Evolutionary conservation across 2,888 invertebrate genomes (phyloP).

Genomic region (Lamellibrachia satsuma): DNA sequence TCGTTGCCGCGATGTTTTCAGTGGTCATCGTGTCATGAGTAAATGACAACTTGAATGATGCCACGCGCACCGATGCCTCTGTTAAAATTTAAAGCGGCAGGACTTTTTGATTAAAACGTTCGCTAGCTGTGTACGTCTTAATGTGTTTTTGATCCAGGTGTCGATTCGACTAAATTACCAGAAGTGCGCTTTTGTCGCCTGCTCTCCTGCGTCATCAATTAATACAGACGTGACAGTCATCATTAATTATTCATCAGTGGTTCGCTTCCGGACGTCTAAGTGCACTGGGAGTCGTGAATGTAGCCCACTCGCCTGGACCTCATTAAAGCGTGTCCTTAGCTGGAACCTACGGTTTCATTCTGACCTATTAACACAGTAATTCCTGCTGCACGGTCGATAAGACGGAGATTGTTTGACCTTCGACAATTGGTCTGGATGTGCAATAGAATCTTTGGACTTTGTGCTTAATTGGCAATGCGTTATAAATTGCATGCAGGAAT

Average conservation of each 20-base stretch:
- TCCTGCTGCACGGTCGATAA: neutral
- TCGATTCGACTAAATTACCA: neutral
- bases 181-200: slow-evolving; percentile 1
- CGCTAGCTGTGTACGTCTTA: too few species aligned
- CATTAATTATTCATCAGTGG: slow-evolving; percentile 2
- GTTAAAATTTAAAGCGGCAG: too few species aligned
- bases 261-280: neutral
- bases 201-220: neutral
- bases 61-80: too few species aligned
- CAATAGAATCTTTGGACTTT: neutral
- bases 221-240: neutral
- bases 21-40: too few species aligned
- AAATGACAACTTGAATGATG: too few species aligned
- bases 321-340: neutral
- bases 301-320: neutral
- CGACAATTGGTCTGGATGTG: neutral
- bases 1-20: too few species aligned
- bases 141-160: neutral
- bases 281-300: neutral
- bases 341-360: neutral
- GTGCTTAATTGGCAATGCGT: neutral
- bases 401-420: neutral
- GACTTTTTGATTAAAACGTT: too few species aligned
- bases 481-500: neutral
- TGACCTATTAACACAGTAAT: neutral